These are phyloP conservation scores for Argopecten irradians DNA, from an alignment of 1,140 invertebrate species.

Conservation along the genomic window DNA sequence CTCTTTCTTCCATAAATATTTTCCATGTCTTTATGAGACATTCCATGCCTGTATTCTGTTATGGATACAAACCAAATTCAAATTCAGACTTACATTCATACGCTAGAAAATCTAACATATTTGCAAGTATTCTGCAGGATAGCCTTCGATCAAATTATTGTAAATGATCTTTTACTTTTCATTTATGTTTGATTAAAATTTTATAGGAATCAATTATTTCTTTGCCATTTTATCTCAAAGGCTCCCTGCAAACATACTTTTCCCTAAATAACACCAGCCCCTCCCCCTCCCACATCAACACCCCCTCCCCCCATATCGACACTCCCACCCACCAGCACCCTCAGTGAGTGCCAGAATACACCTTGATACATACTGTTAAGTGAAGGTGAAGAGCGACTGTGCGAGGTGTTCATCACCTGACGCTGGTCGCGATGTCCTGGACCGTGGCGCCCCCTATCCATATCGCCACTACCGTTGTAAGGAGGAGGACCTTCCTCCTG, in stretches of 20 bases:
- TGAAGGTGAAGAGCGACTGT: conserved; percentile 62
- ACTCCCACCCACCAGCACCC: not conserved
- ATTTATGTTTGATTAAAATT: not conserved
- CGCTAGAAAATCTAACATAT: not conserved
- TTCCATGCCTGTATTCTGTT: conserved; percentile 48
- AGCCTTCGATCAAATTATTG: too few relatives aligned
- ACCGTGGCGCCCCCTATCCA: conserved; percentile 35
- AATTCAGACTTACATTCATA: conserved; percentile 13
- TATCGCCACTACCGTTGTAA: conserved; percentile 51
- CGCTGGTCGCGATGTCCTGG: conserved; percentile 38
- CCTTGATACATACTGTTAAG: conserved; percentile 60
- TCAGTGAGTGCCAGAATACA: not conserved
- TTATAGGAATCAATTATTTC: not conserved
- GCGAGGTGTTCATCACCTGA: conserved; percentile 51
- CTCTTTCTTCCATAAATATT: conserved; percentile 40
- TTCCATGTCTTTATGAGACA: conserved; percentile 51
- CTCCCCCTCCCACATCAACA: not conserved
- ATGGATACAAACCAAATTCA: conserved; percentile 27
- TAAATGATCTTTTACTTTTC: too few relatives aligned
- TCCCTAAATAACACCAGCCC: not conserved
- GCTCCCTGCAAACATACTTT: conserved; percentile 9
- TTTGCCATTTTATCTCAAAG: not conserved
- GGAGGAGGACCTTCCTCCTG: conserved; percentile 64
- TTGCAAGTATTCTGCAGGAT: not conserved
- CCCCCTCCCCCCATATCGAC: not conserved